These are phyloP conservation scores for Brachyopa scutellaris DNA, from an alignment of 2,888 invertebrate genomes.

Conservation along the genomic window DNA sequence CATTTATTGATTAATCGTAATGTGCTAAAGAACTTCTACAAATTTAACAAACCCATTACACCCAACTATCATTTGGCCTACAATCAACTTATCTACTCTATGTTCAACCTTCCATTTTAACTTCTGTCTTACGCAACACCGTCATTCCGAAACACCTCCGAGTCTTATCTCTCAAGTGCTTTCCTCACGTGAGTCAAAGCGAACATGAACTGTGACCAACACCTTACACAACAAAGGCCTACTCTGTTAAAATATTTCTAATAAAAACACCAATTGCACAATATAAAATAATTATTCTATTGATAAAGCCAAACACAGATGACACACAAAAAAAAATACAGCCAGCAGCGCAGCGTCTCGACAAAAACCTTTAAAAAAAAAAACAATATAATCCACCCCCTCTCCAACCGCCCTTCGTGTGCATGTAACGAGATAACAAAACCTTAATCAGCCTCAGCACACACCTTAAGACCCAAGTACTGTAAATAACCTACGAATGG, in stretches of 20 bases:
- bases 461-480: too few relatives aligned
- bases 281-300: conserved; percentile 10
- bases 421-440: conserved; percentile 50
- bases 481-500: background rate
- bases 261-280: conserved; percentile 18
- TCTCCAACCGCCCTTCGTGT: conserved; percentile 21
- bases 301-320: conserved; percentile 31
- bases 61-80: too few relatives aligned
- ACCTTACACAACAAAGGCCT: conserved; percentile 30
- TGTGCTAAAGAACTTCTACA: too few relatives aligned
- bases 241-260: background rate
- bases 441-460: conserved; percentile 19
- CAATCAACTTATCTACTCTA: background rate
- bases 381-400: too few relatives aligned
- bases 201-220: conserved; percentile 30
- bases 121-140: background rate
- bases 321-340: conserved; percentile 8
- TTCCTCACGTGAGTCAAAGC: conserved; percentile 18
- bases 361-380: conserved; percentile 5
- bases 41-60: too few relatives aligned
- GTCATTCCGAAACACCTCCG: background rate
- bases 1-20: too few relatives aligned
- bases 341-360: background rate
- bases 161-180: conserved; percentile 21
- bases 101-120: too few relatives aligned